These are phyloP conservation scores for Tipula lateralis DNA, from an alignment of 2,888 invertebrate species.

Conservation along the genomic window DNA sequence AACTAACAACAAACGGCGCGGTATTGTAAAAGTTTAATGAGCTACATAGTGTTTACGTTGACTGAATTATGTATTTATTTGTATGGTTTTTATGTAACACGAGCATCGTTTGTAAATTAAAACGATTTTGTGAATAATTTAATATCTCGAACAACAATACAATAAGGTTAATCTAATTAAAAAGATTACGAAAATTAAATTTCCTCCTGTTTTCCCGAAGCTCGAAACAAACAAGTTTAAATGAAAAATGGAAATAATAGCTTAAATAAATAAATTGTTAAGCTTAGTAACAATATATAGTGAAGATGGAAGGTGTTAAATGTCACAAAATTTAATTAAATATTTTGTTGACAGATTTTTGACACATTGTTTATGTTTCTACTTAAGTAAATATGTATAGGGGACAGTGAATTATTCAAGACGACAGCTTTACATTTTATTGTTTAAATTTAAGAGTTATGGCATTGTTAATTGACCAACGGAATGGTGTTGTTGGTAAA, in stretches of 20 bases:
- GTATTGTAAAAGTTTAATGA: not conserved
- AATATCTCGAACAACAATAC: not conserved
- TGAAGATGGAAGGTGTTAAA: not conserved
- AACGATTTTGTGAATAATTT: not conserved
- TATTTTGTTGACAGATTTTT: not conserved
- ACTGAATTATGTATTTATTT: not conserved
- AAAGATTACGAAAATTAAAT: not conserved
- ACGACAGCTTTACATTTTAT: no score
- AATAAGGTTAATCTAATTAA: not conserved
- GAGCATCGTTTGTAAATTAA: not conserved
- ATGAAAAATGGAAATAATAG: not conserved
- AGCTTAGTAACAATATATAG: not conserved
- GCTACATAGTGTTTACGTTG: not conserved
- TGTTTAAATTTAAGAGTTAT: no score
- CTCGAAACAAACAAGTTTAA: not conserved
- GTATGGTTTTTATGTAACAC: not conserved
- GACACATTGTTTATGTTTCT: not conserved
- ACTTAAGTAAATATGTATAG: not conserved
- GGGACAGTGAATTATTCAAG: not conserved
- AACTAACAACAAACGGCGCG: no score
- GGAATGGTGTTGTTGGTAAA: no score
- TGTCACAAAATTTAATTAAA: not conserved
- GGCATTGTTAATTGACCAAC: no score
- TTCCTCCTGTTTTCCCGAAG: not conserved
- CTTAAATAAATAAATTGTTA: not conserved